Conservation (phyloP, 2,888 invertebrate genomes). For the Timandra comae region DNA sequence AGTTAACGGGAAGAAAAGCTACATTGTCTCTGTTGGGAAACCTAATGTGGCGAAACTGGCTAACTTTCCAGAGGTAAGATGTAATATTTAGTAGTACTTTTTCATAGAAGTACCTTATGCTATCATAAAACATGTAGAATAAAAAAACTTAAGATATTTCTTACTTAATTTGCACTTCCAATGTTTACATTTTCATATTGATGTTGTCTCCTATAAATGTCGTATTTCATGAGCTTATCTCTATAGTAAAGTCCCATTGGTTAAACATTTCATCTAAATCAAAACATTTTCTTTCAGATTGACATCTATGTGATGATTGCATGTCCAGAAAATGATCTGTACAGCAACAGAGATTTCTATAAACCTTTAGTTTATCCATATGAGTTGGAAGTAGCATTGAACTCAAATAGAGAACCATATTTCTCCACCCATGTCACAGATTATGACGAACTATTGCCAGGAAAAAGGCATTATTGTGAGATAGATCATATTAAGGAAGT, state of each 20-base stretch:
- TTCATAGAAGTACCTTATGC: neutral
- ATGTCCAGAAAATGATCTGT: conserved; percentile 92
- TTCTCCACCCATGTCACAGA: conserved; percentile 83
- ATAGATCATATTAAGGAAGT: conserved; percentile 52
- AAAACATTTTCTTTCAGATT: conserved; percentile 74
- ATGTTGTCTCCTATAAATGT: too few relatives aligned
- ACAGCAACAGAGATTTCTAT: conserved; percentile 89
- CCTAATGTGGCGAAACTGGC: conserved; percentile 96
- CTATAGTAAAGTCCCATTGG: neutral
- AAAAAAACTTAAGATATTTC: too few relatives aligned
- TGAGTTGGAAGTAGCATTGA: conserved; percentile 92
- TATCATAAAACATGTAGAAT: neutral
- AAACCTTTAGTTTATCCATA: conserved; percentile 94
- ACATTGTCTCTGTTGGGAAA: conserved; percentile 95
- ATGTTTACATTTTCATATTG: too few relatives aligned
- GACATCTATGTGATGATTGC: conserved; percentile 95
- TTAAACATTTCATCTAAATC: neutral
- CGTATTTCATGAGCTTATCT: too few relatives aligned
- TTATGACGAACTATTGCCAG: conserved; percentile 84
- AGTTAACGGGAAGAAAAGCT: conserved; percentile 88
- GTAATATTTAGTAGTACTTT: too few relatives aligned
- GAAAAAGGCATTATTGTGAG: conserved; percentile 71
- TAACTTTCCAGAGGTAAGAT: conserved; percentile 89
- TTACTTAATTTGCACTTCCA: too few relatives aligned
- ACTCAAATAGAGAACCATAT: conserved; percentile 71